Evolutionary conservation across 2,797 vertebrate genomes (phyloP).

Genomic region (Argya squamiceps): DNA sequence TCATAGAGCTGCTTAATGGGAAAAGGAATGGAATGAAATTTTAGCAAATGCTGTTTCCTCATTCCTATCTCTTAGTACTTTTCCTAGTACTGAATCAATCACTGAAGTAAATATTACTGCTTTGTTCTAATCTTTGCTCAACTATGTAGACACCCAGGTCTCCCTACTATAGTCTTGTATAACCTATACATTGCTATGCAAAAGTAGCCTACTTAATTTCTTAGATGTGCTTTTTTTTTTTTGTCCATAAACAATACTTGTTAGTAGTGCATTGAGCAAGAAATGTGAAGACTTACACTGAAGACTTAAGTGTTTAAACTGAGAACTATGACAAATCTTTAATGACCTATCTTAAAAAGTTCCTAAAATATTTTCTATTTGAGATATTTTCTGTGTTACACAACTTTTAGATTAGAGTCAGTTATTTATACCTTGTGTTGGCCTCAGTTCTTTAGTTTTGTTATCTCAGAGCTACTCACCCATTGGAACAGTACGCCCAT

Average conservation of each 20-base stretch:
- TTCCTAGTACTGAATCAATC: neutral
- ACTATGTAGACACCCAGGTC: neutral
- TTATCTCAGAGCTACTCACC: conserved; percentile 73
- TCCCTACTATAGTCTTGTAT: neutral
- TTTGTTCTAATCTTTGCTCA: neutral
- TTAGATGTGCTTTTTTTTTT: neutral
- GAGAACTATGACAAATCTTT: neutral
- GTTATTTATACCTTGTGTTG: neutral
- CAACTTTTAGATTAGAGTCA: neutral
- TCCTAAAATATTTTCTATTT: neutral
- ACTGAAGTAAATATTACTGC: neutral
- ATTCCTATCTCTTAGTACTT: neutral
- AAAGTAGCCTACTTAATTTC: neutral
- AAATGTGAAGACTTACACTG: neutral
- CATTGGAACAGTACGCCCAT: conserved; percentile 86
- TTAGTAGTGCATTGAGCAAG: neutral
- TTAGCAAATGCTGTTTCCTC: neutral
- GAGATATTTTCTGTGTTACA: neutral
- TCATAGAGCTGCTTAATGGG: neutral
- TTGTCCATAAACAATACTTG: neutral
- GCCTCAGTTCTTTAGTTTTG: neutral
- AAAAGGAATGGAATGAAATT: neutral
- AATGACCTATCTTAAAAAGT: neutral
- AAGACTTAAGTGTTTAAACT: neutral
- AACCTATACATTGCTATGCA: neutral